Conservation (phyloP, 2,888 invertebrate species). For the Clistopyga incitator region DNA sequence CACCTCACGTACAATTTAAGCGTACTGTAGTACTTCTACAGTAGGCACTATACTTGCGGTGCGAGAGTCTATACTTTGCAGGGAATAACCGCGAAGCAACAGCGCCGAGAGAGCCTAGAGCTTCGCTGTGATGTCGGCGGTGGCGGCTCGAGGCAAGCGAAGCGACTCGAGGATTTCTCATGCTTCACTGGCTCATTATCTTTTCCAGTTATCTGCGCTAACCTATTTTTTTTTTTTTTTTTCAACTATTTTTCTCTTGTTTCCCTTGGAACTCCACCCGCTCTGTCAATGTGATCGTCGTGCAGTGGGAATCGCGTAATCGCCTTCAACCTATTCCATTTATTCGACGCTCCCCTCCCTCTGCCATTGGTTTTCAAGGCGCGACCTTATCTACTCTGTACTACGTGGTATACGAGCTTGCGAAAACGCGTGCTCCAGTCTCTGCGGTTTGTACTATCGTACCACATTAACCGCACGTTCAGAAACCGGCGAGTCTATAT, state of each 20-base stretch:
- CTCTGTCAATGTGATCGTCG: slow-evolving; percentile 45
- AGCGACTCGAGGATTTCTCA: slow-evolving; percentile 58
- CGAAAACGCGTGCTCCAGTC: slow-evolving; percentile 46
- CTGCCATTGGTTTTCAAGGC: slow-evolving; percentile 14
- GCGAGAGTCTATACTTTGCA: slow-evolving; percentile 32
- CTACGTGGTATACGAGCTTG: slow-evolving; percentile 38
- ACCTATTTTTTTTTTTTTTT: slow-evolving; percentile 44
- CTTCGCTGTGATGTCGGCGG: not conserved
- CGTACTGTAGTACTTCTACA: not conserved
- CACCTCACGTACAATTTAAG: slow-evolving; percentile 14
- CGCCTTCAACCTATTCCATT: slow-evolving; percentile 58
- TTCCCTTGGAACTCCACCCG: slow-evolving; percentile 10
- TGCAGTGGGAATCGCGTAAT: slow-evolving; percentile 35
- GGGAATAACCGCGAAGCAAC: slow-evolving; percentile 33
- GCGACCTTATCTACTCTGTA: slow-evolving; percentile 51
- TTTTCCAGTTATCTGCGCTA: slow-evolving; percentile 63
- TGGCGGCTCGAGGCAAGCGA: slow-evolving; percentile 6
- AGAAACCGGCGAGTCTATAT: not conserved
- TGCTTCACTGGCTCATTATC: slow-evolving; percentile 63
- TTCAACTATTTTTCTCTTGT: slow-evolving; percentile 25
- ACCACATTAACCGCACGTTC: slow-evolving; percentile 14
- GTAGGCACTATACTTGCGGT: slow-evolving; percentile 11
- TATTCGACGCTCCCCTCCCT: slow-evolving; percentile 27
- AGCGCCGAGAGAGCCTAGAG: slow-evolving; percentile 12
- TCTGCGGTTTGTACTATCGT: slow-evolving; percentile 12